Evolutionary conservation across 2,113 vertebrate genomes (phyloP).

Genomic region (Aegotheles bennettii): DNA sequence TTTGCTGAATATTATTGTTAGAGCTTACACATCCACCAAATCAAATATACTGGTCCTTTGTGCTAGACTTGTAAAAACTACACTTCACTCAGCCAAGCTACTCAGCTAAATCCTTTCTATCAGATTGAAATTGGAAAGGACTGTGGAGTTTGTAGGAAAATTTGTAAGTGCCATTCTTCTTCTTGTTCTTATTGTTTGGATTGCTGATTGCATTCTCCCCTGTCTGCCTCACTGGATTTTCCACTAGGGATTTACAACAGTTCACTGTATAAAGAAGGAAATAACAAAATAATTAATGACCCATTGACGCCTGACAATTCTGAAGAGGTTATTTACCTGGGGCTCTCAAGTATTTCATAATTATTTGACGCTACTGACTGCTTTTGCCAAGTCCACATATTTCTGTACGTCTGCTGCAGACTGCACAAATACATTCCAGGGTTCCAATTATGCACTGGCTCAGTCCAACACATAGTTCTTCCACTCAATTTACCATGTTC

Average conservation of each 20-base stretch:
- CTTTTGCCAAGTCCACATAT: slow-evolving; percentile 52
- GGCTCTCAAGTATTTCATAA: slow-evolving; percentile 60
- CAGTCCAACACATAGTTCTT: neutral
- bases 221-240: slow-evolving; percentile 36
- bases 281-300: slow-evolving; percentile 69
- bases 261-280: slow-evolving; percentile 36
- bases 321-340: slow-evolving; percentile 62
- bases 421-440: slow-evolving; percentile 16
- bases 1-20: slow-evolving; percentile 44
- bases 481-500: slow-evolving; percentile 8
- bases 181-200: slow-evolving; percentile 53
- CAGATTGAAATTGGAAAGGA: slow-evolving; percentile 60
- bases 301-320: slow-evolving; percentile 42
- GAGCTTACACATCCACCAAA: slow-evolving; percentile 13
- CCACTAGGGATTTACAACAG: slow-evolving; percentile 32
- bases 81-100: slow-evolving; percentile 18
- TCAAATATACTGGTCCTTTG: slow-evolving; percentile 23
- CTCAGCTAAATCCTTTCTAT: slow-evolving; percentile 56
- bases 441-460: neutral
- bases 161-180: slow-evolving; percentile 16
- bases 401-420: neutral
- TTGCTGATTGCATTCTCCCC: slow-evolving; percentile 32
- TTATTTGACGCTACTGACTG: slow-evolving; percentile 30
- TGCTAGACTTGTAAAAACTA: slow-evolving; percentile 17
- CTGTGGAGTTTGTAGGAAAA: slow-evolving; percentile 42